Evolutionary conservation across 2,797 vertebrate genomes (phyloP).

Genomic region (Aulostomus chinensis): DNA sequence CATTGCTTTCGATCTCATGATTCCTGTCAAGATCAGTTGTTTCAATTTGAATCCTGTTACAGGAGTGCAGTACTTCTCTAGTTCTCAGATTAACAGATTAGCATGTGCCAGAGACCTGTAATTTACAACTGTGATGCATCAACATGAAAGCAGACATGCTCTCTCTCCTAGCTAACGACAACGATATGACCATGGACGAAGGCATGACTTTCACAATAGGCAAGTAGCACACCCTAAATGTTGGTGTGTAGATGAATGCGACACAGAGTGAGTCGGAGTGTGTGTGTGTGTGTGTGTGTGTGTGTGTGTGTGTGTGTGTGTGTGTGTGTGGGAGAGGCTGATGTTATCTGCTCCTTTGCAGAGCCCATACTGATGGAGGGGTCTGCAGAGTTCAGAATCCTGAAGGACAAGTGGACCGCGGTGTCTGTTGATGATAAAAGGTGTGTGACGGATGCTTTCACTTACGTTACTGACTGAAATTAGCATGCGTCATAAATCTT

Average conservation of each 20-base stretch:
- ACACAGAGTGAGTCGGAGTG: neutral
- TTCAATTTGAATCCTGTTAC: too few relatives aligned
- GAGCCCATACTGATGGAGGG: slow-evolving; percentile 97
- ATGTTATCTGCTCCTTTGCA: slow-evolving; percentile 51
- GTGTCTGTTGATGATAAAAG: slow-evolving; percentile 91
- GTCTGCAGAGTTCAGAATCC: slow-evolving; percentile 86
- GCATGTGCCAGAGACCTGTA: too few relatives aligned
- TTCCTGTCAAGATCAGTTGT: too few relatives aligned
- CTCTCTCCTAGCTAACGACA: slow-evolving; percentile 91
- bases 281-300: neutral
- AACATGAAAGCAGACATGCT: too few relatives aligned
- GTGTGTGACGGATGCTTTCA: slow-evolving; percentile 68
- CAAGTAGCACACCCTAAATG: slow-evolving; percentile 58
- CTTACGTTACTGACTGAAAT: too few relatives aligned
- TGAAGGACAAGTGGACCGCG: slow-evolving; percentile 93
- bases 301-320: neutral
- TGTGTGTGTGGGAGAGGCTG: neutral
- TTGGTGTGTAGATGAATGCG: neutral
- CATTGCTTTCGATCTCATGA: too few relatives aligned
- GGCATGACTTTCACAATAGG: slow-evolving; percentile 98
- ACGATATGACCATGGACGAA: slow-evolving; percentile 89
- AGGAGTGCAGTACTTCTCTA: too few relatives aligned
- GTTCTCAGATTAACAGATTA: too few relatives aligned
- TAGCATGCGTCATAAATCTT: too few relatives aligned
- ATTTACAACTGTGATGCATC: too few relatives aligned